These are phyloP conservation scores for Sialis fuliginosa DNA, from an alignment of 2,888 invertebrate species.

Conservation along the genomic window DNA sequence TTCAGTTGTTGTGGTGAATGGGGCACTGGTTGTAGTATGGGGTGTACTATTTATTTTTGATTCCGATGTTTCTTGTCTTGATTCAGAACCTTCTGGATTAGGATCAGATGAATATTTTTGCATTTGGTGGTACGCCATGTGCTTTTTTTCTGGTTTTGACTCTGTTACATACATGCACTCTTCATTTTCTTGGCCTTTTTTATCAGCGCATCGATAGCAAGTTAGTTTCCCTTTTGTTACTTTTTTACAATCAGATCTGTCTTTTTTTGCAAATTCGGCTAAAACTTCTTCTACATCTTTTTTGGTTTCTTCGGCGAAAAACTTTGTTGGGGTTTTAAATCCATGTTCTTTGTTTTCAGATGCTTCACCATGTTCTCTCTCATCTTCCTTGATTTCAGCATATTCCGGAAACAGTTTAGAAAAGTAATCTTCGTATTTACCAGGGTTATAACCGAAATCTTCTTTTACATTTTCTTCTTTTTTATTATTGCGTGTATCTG, in stretches of 20 bases:
- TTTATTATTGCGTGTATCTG: constrained; percentile 7
- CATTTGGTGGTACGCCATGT: constrained; percentile 46
- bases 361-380: constrained; percentile 14
- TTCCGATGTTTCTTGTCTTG: constrained; percentile 27
- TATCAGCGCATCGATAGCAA: constrained; percentile 53
- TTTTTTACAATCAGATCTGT: constrained; percentile 53
- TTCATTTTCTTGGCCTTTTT: constrained; percentile 51
- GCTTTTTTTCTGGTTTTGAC: constrained; percentile 43
- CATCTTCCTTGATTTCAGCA: constrained; percentile 16
- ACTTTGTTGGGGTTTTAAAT: constrained; percentile 28
- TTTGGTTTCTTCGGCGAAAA: constrained; percentile 36
- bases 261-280: constrained; percentile 55
- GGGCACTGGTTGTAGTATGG: background rate
- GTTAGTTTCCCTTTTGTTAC: constrained; percentile 57
- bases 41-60: constrained; percentile 16
- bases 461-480: constrained; percentile 18
- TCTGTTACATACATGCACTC: constrained; percentile 64
- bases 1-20: background rate
- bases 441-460: constrained; percentile 5
- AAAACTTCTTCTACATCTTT: constrained; percentile 52
- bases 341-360: constrained; percentile 26
- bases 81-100: constrained; percentile 23
- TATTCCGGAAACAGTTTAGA: constrained; percentile 26
- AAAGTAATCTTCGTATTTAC: constrained; percentile 26
- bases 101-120: constrained; percentile 39